Evolutionary conservation across 1,140 invertebrate species (phyloP), one percentile per base, ranked within the genome.

Genomic region (Odontomachus brunneus): DNA sequence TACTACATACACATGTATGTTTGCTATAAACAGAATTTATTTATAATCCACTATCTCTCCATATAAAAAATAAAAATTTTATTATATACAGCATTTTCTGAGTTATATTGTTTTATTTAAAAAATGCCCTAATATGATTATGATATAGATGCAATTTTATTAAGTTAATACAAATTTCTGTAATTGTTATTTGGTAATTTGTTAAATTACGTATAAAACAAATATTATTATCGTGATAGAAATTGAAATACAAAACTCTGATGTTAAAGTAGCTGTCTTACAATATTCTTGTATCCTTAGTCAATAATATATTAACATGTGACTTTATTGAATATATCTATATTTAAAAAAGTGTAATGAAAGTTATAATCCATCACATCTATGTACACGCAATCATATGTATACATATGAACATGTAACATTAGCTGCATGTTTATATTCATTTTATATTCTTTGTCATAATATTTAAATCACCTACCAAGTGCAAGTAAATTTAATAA

Each of bases 51-150:
- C 7, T 65, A 72, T 62, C 29, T 75, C 66, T 84, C 73, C 11
- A 73, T 84, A 89, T 85, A 88, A 88, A 81, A 82, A 88, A 89
- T 82, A 85, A 88, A 76, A 85, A 53, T 26, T 72, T 69, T 86
- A 66, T 78, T 66, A 33, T 73, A 51, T 82, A 66, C 59, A 88
- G 15, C 83, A 75, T 71, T 33, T 67, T 80, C 48, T 55, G 65
- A 9, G 57, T 24, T 76, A 67, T 71, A 83, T 26, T 60, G 24
- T 84, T 80, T 76, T 75, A 88, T 85, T 55, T 83, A 59, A 29
- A 84, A 83, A 81, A 74, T 11, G 4, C 59, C 4, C 44, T 81
- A 86, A 89, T 49, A 81, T 66, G 65, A 86, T 81, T 71, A 83
- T 26, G 72, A n/a, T n/a, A n/a, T 63, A 57, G 67, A 55, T 57